These are phyloP conservation scores for Diplodus puntazzo DNA, from an alignment of 2,797 vertebrate genomes.

Conservation along the genomic window DNA sequence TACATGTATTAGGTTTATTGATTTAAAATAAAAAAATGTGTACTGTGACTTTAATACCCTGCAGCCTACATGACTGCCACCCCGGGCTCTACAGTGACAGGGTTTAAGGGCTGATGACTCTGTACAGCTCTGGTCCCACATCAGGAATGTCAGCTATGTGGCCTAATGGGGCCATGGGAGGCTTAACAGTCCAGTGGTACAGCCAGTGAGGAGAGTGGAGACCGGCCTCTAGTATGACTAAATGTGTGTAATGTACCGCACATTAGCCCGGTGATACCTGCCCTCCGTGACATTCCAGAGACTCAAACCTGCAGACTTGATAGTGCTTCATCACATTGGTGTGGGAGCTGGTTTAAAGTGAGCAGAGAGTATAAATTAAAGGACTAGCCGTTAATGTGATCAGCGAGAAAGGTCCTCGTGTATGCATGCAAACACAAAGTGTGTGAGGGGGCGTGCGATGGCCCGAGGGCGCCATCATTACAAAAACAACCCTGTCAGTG, in stretches of 20 bases:
- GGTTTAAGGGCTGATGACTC: constrained; percentile 69
- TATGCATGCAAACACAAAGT: constrained; percentile 16
- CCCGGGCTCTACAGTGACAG: constrained; percentile 51
- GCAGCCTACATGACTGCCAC: constrained; percentile 6
- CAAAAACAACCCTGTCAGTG: constrained; percentile 43
- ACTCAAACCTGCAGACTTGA: neutral
- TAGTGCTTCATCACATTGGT: neutral
- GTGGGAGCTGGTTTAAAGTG: neutral
- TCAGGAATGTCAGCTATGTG: constrained; percentile 80
- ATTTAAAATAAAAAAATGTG: neutral
- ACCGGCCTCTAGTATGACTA: constrained; percentile 38
- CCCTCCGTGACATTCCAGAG: neutral
- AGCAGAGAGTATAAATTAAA: neutral
- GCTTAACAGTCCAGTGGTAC: constrained; percentile 69
- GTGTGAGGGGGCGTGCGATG: constrained; percentile 23
- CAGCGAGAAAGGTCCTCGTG: constrained; percentile 5
- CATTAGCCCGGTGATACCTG: constrained; percentile 21
- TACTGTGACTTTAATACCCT: constrained; percentile 20
- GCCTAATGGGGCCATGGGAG: constrained; percentile 75
- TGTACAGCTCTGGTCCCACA: constrained; percentile 67
- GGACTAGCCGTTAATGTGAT: constrained; percentile 9
- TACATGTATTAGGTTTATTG: neutral
- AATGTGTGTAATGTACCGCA: constrained; percentile 29
- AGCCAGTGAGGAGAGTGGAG: constrained; percentile 46
- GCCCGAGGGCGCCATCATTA: constrained; percentile 16